Base-by-base conservation (phyloP, 23 tunicate genomes). In the Halocynthia aurantium region DNA sequence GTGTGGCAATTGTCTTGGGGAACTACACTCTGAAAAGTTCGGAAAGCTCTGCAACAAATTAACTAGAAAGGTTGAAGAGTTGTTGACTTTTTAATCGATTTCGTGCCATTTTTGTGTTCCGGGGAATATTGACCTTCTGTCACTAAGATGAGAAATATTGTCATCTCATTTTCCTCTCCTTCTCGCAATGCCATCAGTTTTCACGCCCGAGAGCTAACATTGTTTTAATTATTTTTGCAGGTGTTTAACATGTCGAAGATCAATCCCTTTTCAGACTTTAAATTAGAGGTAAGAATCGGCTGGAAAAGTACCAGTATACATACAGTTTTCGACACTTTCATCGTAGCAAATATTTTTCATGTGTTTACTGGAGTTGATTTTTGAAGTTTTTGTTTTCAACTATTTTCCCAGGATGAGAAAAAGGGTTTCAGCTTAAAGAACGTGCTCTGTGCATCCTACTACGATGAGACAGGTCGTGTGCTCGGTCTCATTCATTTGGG, bases 401-500 rank as follows among this genome's bases (percentile, higher is more conserved):
- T 75, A 50, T 9, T 8, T 22, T 50, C 40, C 51, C 70, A 89
- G 97, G 90, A 91, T 71, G 86, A 79, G 22, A 85, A 82, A 64
- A 86, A 82, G 73, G 88, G 70, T n/a, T 92, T 92, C 84, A 73
- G 78, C 8, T 57, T 86, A 17, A 86, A 92, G 70, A 75, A 85
- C 19, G 98, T 77, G 8, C 63, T 92, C 44, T 86, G 92, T 70
- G 67, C 84, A 6, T 80, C 91, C 50, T 82, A 71, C 53, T 82
- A 77, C 60, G 92, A 83, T 60, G 84, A 82, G 5, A 62, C 86
- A 8, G 90, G 66, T 17, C 72, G 85, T 69, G 52, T 92, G 73
- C 87, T 92, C 18, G 91, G 98, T 8, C 85, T 92, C 57, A 56
- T 92, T 12, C 98, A 86, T 82, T 81, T 92, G 7, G 91, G 88